Evolutionary conservation across 2,888 invertebrate species (phyloP).

Genomic region (Drosophila acutilabella): DNA sequence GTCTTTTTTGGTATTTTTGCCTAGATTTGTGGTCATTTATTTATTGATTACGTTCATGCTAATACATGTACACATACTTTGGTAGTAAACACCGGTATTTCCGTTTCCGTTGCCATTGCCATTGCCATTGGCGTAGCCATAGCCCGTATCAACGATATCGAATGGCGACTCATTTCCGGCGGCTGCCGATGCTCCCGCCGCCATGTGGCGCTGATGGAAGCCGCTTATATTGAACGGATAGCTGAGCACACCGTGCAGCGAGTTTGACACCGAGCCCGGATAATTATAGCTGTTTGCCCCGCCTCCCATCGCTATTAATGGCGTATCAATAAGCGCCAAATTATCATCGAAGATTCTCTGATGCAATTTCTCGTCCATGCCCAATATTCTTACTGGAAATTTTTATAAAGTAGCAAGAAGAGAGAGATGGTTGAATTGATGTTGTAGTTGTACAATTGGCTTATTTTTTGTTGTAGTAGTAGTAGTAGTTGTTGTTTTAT

Average conservation of each 20-base stretch:
- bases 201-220: constrained; percentile 83
- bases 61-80: constrained; percentile 84
- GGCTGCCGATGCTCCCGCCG: constrained; percentile 73
- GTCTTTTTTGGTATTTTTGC: constrained; percentile 36
- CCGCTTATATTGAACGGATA: constrained; percentile 85
- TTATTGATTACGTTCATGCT: constrained; percentile 76
- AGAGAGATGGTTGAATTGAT: constrained; percentile 77
- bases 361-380: constrained; percentile 85
- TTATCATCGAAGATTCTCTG: constrained; percentile 85
- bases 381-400: constrained; percentile 85
- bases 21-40: constrained; percentile 52
- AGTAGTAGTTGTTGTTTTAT: constrained; percentile 48
- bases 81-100: constrained; percentile 83
- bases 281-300: constrained; percentile 79
- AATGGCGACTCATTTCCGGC: constrained; percentile 79
- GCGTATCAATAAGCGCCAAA: constrained; percentile 85
- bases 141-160: constrained; percentile 83
- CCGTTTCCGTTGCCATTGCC: constrained; percentile 76
- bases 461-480: constrained; percentile 38
- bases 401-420: constrained; percentile 73
- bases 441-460: constrained; percentile 66
- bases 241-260: constrained; percentile 80
- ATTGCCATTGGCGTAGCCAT: constrained; percentile 70
- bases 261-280: constrained; percentile 78
- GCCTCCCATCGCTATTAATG: constrained; percentile 82